A percentile compares a stretch with the other conserved stretches of the same genome.
phyloP scores from a whole-genome alignment of 2,113 vertebrate genomes.

The Talpa occidentalis region DNA sequence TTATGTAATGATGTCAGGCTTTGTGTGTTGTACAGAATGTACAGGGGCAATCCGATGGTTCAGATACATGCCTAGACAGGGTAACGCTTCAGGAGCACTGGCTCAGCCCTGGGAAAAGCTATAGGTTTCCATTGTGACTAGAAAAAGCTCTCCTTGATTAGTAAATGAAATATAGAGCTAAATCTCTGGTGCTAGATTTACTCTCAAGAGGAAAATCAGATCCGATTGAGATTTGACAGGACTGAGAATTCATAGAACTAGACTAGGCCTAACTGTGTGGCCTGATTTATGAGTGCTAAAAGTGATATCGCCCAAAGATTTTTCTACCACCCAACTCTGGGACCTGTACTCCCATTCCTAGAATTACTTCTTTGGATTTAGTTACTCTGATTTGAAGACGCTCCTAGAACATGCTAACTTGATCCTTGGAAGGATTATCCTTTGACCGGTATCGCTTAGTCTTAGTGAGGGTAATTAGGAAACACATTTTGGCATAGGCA shows the following conservation, averaged over 20 bases:
- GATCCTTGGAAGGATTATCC: neutral
- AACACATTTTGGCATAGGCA: neutral
- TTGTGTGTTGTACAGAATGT: slow-evolving; percentile 57
- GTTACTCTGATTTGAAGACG: neutral
- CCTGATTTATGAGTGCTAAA: neutral
- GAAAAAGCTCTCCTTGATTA: slow-evolving; percentile 29
- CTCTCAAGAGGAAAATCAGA: slow-evolving; percentile 23
- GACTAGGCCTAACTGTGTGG: neutral
- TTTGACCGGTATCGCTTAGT: neutral
- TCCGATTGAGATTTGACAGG: slow-evolving; percentile 52
- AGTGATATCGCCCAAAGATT: neutral
- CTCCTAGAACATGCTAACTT: neutral
- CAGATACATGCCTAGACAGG: slow-evolving; percentile 69
- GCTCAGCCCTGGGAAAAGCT: slow-evolving; percentile 64
- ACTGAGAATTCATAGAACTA: neutral
- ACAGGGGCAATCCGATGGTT: slow-evolving; percentile 51
- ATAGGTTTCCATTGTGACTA: slow-evolving; percentile 41
- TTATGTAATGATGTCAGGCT: slow-evolving; percentile 37
- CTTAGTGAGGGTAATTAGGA: neutral
- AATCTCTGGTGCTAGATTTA: neutral
- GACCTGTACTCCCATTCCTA: neutral
- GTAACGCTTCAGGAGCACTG: slow-evolving; percentile 48
- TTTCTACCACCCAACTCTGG: neutral
- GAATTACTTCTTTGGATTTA: slow-evolving; percentile 3
- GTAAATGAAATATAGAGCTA: slow-evolving; percentile 35